Base-by-base conservation (phyloP, 1,140 invertebrate species). In the Spodoptera litura region DNA sequence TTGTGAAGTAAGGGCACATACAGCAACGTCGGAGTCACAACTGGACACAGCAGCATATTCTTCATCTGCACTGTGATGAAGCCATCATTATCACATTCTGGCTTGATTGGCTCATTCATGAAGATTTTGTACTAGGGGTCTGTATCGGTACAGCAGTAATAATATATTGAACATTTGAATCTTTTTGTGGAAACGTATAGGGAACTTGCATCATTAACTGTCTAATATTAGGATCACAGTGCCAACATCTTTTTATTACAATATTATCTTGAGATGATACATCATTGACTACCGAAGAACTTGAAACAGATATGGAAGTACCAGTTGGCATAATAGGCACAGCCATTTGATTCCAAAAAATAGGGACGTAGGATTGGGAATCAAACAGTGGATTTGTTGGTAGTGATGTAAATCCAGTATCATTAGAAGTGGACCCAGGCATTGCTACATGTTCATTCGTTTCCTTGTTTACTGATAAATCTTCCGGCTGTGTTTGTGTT, bases 341-440 rank as follows among this genome's bases (percentile, higher is more conserved):
- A 62, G 82, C 88, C 8, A 87, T 11, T 6, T 85, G 88, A 35
- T 87, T 88, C 85, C 85, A 89, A 15, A 88, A n/a, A 10, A 89
- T 68, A 20, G 78, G 58, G 10, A 83, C 4, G 71, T 79, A 85
- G 13, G 82, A 75, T 27, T 83, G 84, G 0, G 80, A 44, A 78
- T 82, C 85, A 13, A 88, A 59, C n/a, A 31, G 52, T 38, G 52
- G 15, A 35, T 20, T n/a, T 27, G 61, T 61, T 12, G 73, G 74
- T 1, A 80, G 31, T 10, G 87, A 80, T 25, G 80, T 35, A 52
- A 71, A 84, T 27, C 68, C 82, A 71, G 78, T 44, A 78, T 38
- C 79, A 38, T 15, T 59, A 10, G 75, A 55, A n/a, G 31, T 13
- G 56, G 78, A 38, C 9, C 35, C 11, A 35, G 56, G 31, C 58